Conservation (phyloP, 2,888 invertebrate genomes). For the Dichetophora obliterata region DNA sequence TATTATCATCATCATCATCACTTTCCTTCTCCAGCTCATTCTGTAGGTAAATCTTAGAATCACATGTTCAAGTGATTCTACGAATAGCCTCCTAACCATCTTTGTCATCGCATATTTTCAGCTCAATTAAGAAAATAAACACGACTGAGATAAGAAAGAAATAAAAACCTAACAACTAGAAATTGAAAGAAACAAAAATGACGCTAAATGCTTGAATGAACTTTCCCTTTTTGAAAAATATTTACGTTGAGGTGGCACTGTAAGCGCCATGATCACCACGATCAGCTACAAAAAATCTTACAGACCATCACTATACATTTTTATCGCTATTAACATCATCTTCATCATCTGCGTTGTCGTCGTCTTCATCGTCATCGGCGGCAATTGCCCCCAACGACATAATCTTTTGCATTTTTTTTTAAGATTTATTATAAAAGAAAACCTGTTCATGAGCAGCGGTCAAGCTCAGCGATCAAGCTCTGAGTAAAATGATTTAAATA, state of each 20-base stretch:
- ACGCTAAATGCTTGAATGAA: constrained; percentile 54
- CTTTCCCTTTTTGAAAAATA: constrained; percentile 57
- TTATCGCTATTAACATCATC: background rate
- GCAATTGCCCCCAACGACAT: constrained; percentile 5
- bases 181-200: constrained; percentile 15
- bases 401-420: background rate
- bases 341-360: background rate
- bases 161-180: background rate
- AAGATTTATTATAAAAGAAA: background rate
- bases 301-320: background rate
- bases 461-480: no score
- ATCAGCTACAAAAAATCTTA: background rate
- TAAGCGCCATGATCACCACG: background rate
- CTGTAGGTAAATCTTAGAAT: no score
- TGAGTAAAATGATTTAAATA: no score
- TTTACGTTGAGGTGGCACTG: constrained; percentile 24
- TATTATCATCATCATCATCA: background rate
- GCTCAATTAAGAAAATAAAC: no score
- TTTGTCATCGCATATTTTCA: no score
- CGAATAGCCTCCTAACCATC: no score
- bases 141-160: background rate
- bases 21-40: no score
- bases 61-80: no score
- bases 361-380: background rate
- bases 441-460: background rate